Base-by-base conservation (phyloP, 1,140 invertebrate species). In the Zaprionus lachaisei region DNA sequence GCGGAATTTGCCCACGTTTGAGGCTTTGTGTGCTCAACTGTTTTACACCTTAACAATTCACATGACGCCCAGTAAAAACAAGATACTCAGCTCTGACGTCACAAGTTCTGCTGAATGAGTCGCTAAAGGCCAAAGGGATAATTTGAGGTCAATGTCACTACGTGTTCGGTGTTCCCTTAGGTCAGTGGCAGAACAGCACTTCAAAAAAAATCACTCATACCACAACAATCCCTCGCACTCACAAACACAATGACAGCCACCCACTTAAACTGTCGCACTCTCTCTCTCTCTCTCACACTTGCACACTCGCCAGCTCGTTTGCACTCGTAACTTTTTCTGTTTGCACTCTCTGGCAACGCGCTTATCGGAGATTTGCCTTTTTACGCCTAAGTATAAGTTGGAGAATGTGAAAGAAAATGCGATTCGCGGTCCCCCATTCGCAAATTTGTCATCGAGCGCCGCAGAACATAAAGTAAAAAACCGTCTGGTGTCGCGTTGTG, bases 321-420 rank as follows among this genome's bases (percentile, higher is more conserved):
- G 17, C 47, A 49, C 47, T 44, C 20, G 54, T 44, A 67, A 67
- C 69, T 81, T 72, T 72, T 77, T 79, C 58, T 77, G 61, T 34
- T 57, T 72, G 63, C 51, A 41, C 72, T 64, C 77, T 86, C 79
- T 51, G 72, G 66, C 70, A 81, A 86, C 69, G 58, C 77, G 69
- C 64, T 82, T 86, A 86, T 86, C 83, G 85, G 51, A 86, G 75
- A 87, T 86, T 87, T 87, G 81, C 83, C 71, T 87, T 87, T 81
- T 66, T 76, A 60, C 79, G 80, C 78, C 20, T 38, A 34, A 28
- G 37, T 71, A 68, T 77, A 71, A 83, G 77, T 72, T 65, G 61
- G 67, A 72, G 77, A 87, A 83, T 60, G 64, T 62, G 22, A 72
- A 80, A 80, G 70, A 78, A 71, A 80, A 67, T 75, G 70, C 51